Evolutionary conservation across 1,140 invertebrate genomes (phyloP), one percentile per base, ranked within the genome.

Genomic region (Lepidostoma basale): DNA sequence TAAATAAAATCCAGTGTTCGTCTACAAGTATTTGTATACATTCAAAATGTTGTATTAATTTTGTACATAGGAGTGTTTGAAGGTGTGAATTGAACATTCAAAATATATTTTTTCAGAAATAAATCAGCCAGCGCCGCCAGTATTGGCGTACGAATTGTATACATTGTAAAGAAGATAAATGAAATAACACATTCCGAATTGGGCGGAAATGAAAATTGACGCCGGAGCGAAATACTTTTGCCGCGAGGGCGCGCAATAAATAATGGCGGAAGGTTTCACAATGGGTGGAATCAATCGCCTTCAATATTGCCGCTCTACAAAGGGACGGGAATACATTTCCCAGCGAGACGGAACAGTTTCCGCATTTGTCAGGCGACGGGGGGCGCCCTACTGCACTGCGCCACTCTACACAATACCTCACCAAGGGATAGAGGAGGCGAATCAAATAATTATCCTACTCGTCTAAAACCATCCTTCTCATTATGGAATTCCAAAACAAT

Each of bases 301-400:
- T 36, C 52, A 56, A 56, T 56, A 22, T 56, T 33, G 5, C 52
- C 49, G 18, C 52, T 56, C 14, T 36, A 56, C 30, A 30, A 56
- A 56, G 33, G 18, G 30, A 36, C 30, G 52, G 52, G 36, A 56
- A 56, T 56, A 33, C 14, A 36, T 33, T 54, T 56, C 36, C 52
- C 52, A 30, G 12, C 16, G 30, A 56, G 36, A 36, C 22, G 52
- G 52, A 56, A 30, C 30, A 8, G 52, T 56, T 56, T 56, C 30
- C 52, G 16, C 14, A 36, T 20, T 33, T 56, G n/a, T 22, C 45
- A 20, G 33, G 9, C 33, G 33, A 12, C 33, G 14, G 33, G 20
- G 9, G 6, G 22, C 18, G 22, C 22, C 12, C 4, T 20, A 9
- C 2, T n/a, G 4, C 20, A 9, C 23, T 0, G 9, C 20, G 6